These are phyloP conservation scores for Rachycentron canadum DNA, from an alignment of 2,797 vertebrate species.

Conservation along the genomic window DNA sequence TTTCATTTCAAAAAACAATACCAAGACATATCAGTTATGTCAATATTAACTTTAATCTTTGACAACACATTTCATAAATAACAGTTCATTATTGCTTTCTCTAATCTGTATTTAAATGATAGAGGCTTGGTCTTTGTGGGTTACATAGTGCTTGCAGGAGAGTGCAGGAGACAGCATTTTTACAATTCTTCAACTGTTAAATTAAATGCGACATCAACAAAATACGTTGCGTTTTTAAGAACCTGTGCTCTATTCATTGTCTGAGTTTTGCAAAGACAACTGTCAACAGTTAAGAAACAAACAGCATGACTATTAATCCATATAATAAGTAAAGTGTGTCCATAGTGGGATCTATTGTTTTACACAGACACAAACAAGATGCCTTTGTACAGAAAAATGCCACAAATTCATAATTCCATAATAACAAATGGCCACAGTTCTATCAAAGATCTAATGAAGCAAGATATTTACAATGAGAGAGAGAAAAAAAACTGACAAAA, in stretches of 20 bases:
- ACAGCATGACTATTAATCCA: conserved; percentile 56
- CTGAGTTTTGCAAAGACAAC: conserved; percentile 51
- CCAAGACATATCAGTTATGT: conserved; percentile 46
- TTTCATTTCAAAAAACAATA: conserved; percentile 20
- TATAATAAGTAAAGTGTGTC: conserved; percentile 45
- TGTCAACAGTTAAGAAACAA: conserved; percentile 56
- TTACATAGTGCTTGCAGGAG: conserved; percentile 75
- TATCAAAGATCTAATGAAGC: conserved; percentile 60
- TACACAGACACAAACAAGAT: conserved; percentile 60
- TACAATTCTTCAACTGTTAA: conserved; percentile 62
- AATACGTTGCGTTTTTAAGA: conserved; percentile 58
- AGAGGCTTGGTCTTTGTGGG: conserved; percentile 65
- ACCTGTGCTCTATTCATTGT: conserved; percentile 58
- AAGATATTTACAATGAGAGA: conserved; percentile 70
- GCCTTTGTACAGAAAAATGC: conserved; percentile 61
- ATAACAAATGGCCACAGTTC: conserved; percentile 58
- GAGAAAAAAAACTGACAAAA: not conserved
- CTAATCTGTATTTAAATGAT: conserved; percentile 75
- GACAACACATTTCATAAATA: conserved; percentile 85
- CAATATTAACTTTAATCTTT: conserved; percentile 82
- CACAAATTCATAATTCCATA: conserved; percentile 57
- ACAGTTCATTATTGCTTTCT: conserved; percentile 80
- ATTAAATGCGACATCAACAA: conserved; percentile 67
- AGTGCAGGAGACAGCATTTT: conserved; percentile 72
- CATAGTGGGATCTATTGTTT: conserved; percentile 39